These are phyloP conservation scores for Amphilophus citrinellus DNA, from an alignment of 2,113 vertebrate genomes.

Conservation along the genomic window DNA sequence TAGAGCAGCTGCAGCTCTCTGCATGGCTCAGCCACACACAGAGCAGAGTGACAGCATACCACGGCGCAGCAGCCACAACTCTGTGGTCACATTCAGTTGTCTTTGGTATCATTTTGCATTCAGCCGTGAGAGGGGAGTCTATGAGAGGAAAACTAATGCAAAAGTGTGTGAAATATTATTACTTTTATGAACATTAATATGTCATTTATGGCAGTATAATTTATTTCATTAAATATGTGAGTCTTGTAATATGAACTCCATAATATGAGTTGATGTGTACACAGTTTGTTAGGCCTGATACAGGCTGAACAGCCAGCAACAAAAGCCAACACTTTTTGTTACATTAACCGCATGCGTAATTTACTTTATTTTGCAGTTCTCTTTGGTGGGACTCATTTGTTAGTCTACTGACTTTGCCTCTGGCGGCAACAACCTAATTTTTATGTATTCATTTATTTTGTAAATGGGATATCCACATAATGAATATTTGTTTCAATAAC, in stretches of 20 bases:
- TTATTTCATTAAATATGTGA: too few species aligned
- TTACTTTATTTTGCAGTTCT: neutral
- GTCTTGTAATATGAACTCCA: too few species aligned
- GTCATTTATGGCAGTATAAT: too few species aligned
- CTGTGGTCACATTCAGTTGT: neutral
- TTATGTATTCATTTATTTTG: too few species aligned
- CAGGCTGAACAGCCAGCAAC: too few species aligned
- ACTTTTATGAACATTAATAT: too few species aligned
- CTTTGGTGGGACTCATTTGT: too few species aligned
- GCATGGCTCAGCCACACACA: neutral
- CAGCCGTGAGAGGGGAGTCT: neutral
- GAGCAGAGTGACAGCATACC: neutral
- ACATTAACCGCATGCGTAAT: neutral
- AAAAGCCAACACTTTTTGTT: neutral
- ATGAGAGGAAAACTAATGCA: neutral
- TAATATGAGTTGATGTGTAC: neutral
- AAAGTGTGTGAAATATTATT: neutral
- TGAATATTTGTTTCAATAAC: too few species aligned
- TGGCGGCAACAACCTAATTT: too few species aligned
- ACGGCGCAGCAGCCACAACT: neutral
- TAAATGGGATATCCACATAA: too few species aligned
- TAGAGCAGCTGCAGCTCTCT: neutral
- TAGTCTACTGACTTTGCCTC: too few species aligned
- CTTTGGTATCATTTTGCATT: neutral
- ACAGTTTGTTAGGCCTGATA: neutral